Evolutionary conservation across 1,140 invertebrate species (phyloP).

Genomic region (Pogonomyrmex barbatus): DNA sequence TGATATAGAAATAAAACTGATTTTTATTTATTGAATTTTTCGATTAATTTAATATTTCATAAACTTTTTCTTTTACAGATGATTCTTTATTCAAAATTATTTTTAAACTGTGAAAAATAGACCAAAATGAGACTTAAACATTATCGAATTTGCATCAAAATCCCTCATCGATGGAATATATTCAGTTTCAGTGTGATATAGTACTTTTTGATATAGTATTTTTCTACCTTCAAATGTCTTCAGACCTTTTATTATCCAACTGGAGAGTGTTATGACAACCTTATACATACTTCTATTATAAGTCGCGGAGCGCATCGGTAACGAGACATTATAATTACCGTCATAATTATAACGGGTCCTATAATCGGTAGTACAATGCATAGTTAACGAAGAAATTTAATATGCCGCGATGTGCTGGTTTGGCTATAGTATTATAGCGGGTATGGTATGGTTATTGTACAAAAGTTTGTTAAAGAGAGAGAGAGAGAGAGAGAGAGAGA

Average conservation of each 20-base stretch:
- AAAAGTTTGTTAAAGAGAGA: constrained; percentile 6
- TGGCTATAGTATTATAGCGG: constrained; percentile 8
- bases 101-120: neutral
- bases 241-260: constrained; percentile 23
- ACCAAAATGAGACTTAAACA: neutral
- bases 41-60: neutral
- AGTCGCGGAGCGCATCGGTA: constrained; percentile 12
- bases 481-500: neutral
- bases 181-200: neutral
- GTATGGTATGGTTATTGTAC: constrained; percentile 33
- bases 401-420: constrained; percentile 23
- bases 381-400: constrained; percentile 61
- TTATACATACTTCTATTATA: constrained; percentile 6
- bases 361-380: constrained; percentile 41
- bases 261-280: neutral
- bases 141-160: neutral
- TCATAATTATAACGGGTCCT: constrained; percentile 39
- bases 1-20: neutral
- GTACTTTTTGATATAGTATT: neutral
- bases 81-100: neutral
- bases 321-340: constrained; percentile 36
- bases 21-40: neutral
- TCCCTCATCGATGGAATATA: neutral
- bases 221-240: neutral
- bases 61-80: neutral